Conservation (phyloP, 2,797 vertebrate genomes). For the Sebastolobus altivelis region DNA sequence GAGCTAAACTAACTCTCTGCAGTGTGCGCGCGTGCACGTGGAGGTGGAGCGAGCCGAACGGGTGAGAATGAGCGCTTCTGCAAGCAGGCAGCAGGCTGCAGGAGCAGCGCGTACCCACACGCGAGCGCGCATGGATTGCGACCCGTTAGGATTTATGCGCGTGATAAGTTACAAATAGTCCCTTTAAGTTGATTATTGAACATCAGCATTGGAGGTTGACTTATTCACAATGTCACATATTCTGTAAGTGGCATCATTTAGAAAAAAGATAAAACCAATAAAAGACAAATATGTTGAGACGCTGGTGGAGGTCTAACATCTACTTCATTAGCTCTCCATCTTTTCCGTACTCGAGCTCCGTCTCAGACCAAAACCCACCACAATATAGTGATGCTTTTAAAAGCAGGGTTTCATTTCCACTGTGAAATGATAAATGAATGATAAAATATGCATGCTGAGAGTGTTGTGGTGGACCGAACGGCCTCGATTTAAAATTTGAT, state of each 20-base stretch:
- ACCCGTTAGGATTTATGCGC: too few relatives aligned
- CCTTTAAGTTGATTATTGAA: background rate
- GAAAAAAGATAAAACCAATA: background rate
- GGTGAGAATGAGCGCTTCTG: too few relatives aligned
- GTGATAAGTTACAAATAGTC: too few relatives aligned
- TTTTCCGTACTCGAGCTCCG: background rate
- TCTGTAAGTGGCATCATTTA: background rate
- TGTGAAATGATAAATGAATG: constrained; percentile 19
- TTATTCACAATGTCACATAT: background rate
- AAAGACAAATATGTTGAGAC: background rate
- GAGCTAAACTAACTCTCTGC: too few relatives aligned
- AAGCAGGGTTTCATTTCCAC: constrained; percentile 32
- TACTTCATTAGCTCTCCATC: background rate
- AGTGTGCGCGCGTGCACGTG: too few relatives aligned
- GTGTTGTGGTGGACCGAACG: background rate
- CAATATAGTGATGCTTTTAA: background rate
- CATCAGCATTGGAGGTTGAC: background rate
- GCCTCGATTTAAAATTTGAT: constrained; percentile 35
- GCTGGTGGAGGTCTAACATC: background rate
- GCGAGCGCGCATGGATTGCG: too few relatives aligned
- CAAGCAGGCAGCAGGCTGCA: too few relatives aligned
- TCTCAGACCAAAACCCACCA: background rate
- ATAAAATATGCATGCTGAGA: constrained; percentile 40
- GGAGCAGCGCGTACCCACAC: too few relatives aligned
- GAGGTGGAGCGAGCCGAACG: too few relatives aligned